Conservation (phyloP, 2,797 vertebrate species). For the Vireo griseus region DNA sequence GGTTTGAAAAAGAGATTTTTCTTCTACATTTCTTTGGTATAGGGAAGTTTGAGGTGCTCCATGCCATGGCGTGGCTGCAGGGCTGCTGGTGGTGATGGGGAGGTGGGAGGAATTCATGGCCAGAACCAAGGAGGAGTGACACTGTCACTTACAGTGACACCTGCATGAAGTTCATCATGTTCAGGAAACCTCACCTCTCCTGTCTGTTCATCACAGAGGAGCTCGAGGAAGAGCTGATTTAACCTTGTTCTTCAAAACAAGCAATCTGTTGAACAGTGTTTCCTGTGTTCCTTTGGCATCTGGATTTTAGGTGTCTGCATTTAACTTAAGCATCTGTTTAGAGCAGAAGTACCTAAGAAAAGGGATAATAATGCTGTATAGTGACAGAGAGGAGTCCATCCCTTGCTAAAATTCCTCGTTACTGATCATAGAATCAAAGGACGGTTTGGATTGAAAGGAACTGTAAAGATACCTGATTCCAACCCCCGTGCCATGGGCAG, state of each 20-base stretch:
- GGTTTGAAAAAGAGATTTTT: not conserved
- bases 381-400: not conserved
- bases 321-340: not conserved
- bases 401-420: not conserved
- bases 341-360: not conserved
- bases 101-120: not conserved
- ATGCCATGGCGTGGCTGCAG: fast-evolving
- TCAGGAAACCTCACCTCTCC: not conserved
- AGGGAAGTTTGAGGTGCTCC: not conserved
- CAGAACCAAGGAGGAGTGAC: not conserved
- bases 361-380: not conserved
- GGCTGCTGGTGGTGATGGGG: not conserved
- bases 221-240: not conserved
- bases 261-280: fast-evolving
- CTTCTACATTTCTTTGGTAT: fast-evolving
- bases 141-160: not conserved
- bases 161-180: not conserved
- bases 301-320: not conserved
- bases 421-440: not conserved
- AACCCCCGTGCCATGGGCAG: fast-evolving
- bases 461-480: not conserved
- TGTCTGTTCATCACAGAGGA: not conserved
- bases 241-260: not conserved
- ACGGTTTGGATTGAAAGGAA: not conserved
- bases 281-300: not conserved